Evolutionary conservation across 2,888 invertebrate species (phyloP).

Genomic region (Nomada flava): DNA sequence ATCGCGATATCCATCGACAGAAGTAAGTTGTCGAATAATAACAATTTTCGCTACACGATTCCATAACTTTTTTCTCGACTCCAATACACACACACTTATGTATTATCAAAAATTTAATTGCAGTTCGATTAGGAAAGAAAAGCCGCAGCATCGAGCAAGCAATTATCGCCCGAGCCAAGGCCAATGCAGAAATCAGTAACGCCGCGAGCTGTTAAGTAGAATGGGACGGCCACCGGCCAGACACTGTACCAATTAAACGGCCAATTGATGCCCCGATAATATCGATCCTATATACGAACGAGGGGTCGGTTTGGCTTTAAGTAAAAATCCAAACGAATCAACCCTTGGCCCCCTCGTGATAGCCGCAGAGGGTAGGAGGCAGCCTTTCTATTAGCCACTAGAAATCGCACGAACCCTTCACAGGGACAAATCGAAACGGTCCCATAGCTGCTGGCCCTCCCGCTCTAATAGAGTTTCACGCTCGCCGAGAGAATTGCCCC

Average conservation of each 20-base stretch:
- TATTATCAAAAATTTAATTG: too few relatives aligned
- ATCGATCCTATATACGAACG: constrained; percentile 38
- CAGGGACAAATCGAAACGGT: constrained; percentile 62
- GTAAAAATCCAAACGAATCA: constrained; percentile 66
- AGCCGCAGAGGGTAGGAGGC: constrained; percentile 57
- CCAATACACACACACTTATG: too few relatives aligned
- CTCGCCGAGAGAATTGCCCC: constrained; percentile 67
- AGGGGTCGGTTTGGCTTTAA: constrained; percentile 62
- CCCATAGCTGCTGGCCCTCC: constrained; percentile 38
- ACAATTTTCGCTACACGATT: too few relatives aligned
- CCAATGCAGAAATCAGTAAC: neutral
- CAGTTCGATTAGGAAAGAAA: neutral
- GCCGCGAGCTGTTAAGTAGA: constrained; percentile 18
- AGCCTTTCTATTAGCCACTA: constrained; percentile 72
- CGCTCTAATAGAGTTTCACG: constrained; percentile 73
- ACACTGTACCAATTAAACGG: constrained; percentile 30
- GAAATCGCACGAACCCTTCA: constrained; percentile 66
- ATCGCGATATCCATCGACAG: too few relatives aligned
- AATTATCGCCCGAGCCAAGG: neutral
- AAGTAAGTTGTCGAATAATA: too few relatives aligned
- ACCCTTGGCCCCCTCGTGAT: constrained; percentile 42
- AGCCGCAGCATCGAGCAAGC: neutral
- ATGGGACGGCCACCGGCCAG: constrained; percentile 22
- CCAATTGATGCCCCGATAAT: constrained; percentile 38
- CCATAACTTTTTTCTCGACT: too few relatives aligned